Evolutionary conservation across 2,888 invertebrate genomes (phyloP), one percentile per base, ranked within the genome.

Genomic region (Bugulina stolonifera): DNA sequence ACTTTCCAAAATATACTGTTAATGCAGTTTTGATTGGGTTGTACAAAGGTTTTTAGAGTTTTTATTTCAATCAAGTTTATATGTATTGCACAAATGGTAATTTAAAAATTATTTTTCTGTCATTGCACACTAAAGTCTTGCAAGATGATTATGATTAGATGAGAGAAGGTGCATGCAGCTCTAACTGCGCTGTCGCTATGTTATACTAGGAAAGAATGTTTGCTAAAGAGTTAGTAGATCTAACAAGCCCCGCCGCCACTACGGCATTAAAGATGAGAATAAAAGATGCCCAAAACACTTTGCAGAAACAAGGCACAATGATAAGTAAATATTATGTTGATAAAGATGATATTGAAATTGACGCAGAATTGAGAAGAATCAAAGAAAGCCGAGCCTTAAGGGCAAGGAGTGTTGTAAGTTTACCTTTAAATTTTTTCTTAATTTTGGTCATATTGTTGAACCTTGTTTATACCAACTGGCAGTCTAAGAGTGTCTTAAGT

Each of bases 211-310:
- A 64, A 32, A 64, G 27, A 64, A 64, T 64, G 64, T 34, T 5
- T 34, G 64, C 64, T 64, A 64, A 27, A 64, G 64, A 64, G 32
- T 64, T 27, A 25, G 64, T 64, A 25, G 64, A 64, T n/a, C 34
- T 64, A 27, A 32, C 64, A 5, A 64, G 64, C 27, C 64, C 64
- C 2, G 2, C 64, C 2, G 64, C 25, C 10, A 64, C 64, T 29
- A 27, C 32, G 2, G 64, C 64, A 14, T 27, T 64, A 14, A 64
- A 32, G 27, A 27, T 64, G 64, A 64, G 64, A 27, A 5, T 64
- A 27, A 27, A 14, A 14, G 64, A 32, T 3, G 64, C 64, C n/a
- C 64, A 64, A 27, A 34, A 64, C 10, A 10, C 29, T 14, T 32
- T 64, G n/a, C 29, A 27, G 3, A 64, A 64, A 27, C 64, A 64